These are phyloP conservation scores for Gambusia yucatana DNA, from an alignment of 2,797 vertebrate species.

Conservation along the genomic window DNA sequence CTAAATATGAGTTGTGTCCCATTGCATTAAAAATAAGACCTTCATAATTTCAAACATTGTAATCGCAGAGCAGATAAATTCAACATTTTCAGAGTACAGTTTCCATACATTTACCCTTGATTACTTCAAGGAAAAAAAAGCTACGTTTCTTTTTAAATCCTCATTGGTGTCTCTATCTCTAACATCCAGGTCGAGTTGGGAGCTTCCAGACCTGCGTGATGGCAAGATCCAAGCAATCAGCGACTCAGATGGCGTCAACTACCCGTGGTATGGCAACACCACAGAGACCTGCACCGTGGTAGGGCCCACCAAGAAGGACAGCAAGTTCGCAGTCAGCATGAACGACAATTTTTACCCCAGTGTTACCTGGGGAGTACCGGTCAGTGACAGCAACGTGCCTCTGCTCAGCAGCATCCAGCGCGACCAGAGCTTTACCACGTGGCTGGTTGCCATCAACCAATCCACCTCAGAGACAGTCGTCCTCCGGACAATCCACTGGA, in stretches of 20 bases:
- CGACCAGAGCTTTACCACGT: conserved; percentile 98
- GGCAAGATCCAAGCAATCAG: conserved; percentile 94
- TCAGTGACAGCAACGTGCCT: conserved; percentile 93
- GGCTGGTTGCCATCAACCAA: conserved; percentile 96
- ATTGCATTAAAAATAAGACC: background rate
- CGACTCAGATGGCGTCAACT: conserved; percentile 97
- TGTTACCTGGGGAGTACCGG: conserved; percentile 96
- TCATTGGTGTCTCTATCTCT: conserved; percentile 19
- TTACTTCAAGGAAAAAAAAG: background rate
- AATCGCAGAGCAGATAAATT: background rate
- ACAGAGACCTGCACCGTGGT: conserved; percentile 94
- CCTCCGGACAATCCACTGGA: conserved; percentile 95
- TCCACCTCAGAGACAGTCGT: conserved; percentile 88
- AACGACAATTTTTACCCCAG: conserved; percentile 99
- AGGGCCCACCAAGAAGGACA: conserved; percentile 93
- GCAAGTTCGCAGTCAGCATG: conserved; percentile 95
- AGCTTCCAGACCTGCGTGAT: conserved; percentile 92
- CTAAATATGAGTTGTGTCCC: background rate
- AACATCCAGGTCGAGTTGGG: conserved; percentile 93
- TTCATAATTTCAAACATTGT: background rate
- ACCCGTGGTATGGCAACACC: conserved; percentile 98
- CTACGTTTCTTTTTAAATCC: conserved; percentile 6
- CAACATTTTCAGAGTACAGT: background rate
- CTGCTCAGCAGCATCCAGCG: conserved; percentile 92
- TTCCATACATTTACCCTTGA: background rate